Conservation (phyloP, 2,888 invertebrate species). For the Tridacna crocea region DNA sequence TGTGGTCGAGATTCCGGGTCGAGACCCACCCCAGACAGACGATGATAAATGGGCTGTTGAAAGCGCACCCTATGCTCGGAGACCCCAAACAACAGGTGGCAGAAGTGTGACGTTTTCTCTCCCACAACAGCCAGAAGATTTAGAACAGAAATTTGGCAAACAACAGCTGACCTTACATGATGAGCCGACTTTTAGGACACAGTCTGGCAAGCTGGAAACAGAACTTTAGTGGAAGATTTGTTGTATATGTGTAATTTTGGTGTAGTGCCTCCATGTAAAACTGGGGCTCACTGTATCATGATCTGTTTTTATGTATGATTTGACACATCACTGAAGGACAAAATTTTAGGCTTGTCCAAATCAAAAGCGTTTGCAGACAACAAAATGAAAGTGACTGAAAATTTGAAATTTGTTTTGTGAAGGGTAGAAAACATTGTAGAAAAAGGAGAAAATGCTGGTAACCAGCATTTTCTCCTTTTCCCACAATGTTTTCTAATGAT, state of each 20-base stretch:
- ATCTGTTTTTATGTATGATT: too few relatives aligned
- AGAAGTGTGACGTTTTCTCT: slow-evolving; percentile 59
- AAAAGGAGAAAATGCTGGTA: slow-evolving; percentile 4
- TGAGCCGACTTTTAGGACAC: slow-evolving; percentile 61
- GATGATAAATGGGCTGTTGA: slow-evolving; percentile 61
- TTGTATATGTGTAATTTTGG: neutral
- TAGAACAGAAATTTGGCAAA: slow-evolving; percentile 34
- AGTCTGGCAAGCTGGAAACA: slow-evolving; percentile 66
- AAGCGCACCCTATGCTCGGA: slow-evolving; percentile 45
- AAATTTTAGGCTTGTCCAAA: too few relatives aligned
- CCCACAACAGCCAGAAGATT: slow-evolving; percentile 48
- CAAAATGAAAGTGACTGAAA: too few relatives aligned
- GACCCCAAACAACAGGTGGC: slow-evolving; percentile 59
- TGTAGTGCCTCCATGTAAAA: neutral
- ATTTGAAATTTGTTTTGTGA: too few relatives aligned
- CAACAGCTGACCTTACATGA: slow-evolving; percentile 22
- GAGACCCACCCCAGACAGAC: slow-evolving; percentile 58
- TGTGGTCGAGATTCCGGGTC: slow-evolving; percentile 88
- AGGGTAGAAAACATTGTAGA: too few relatives aligned
- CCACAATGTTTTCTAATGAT: neutral
- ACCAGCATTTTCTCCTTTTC: slow-evolving; percentile 8
- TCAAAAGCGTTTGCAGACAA: too few relatives aligned
- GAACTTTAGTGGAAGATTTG: neutral
- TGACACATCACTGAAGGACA: too few relatives aligned
- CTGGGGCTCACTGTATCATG: neutral